Evolutionary conservation across 2,113 vertebrate genomes (phyloP), one percentile per base, ranked within the genome.

Genomic region (Orthonyx spaldingii): DNA sequence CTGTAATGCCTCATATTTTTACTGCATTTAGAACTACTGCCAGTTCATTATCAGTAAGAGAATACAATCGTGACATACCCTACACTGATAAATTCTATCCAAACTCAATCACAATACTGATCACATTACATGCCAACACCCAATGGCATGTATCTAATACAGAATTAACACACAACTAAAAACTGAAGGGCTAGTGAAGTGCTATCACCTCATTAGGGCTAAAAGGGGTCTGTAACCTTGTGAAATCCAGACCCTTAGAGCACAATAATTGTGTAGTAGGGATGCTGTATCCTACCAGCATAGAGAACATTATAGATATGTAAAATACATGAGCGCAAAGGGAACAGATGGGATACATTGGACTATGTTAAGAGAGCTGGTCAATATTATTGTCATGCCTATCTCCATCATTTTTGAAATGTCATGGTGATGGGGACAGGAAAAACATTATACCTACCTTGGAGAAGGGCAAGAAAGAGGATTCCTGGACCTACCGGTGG

Each of bases 341-440:
- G 39, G 20, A 46, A 6, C 15, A 82, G 30, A 50, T 21, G 6
- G 16, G 20, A 24, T 21, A 22, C 4, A 50, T 47, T 16, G 39
- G 37, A 47, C 39, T 10, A 2, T 10, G 13, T 53, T 72, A 30
- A 22, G 42, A 56, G 16, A 57, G 15, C 7, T 68, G 21, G 18
- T 12, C 8, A 32, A 68, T 44, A 13, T n/a, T 52, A 53, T 17
- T 53, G 10, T 49, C 32, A 49, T 0, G 1, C 3, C 24, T 77
- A 44, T 41, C 44, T 68, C 24, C 32, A 44, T 41, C 2, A 20
- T 39, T 78, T 88, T 42, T 77, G 21, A 63, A 80, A 52, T 13
- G 16, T 14, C 15, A 46, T 0, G 0, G 12, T 56, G 12, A 60
- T 32, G 19, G 8, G 17, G 17, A 41, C 30, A 75, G 9, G 19